Base-by-base conservation (phyloP, 2,113 vertebrate species). In the Saimiri boliviensis region DNA sequence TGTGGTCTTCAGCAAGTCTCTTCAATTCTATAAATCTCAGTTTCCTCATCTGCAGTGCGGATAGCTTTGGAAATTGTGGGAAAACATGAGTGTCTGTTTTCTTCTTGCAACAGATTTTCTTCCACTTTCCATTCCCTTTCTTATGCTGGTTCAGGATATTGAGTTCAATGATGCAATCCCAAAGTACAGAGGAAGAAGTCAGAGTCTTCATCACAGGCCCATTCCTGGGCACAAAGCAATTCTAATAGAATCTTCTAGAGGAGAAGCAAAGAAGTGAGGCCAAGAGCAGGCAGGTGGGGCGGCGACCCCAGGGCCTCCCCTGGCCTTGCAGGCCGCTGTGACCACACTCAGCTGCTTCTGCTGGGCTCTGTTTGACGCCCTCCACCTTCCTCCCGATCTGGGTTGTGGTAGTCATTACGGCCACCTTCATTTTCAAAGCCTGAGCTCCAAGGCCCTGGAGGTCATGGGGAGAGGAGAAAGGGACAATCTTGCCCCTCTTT, bases 261-360 rank as follows among this genome's bases (percentile, higher is more conserved):
- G 35, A 30, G 17, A 5, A 17, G 32, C 23, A 80, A 73, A 23
- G 25, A 89, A 66, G 27, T 74, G 5, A 85, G 30, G 37, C 23
- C 49, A 45, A 11, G 35, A 32, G 23, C 49, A n/a, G 12, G 8
- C 13, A 37, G 60, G 12, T 30, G 60, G 12, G 19, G 20, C 23
- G 27, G 12, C 32, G 14, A 7, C 21, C 25, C 14, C 42, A 5
- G 10, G 16, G 42, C 42, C 27, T 77, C 37, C 37, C 49, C 45
- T 88, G 2, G 0, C 4, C 27, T 20, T 25, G 14, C 21, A 83
- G 52, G 11, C 49, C 21, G 3, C 11, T 0, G 4, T 27, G 35
- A 21, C 1, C 45, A 25, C 52, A 79, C 71, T 8, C 30, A 68
- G 20, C 37, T 14, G 20, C 12, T 25, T 40, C 49, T 12, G 1